These are phyloP conservation scores for Falcunculus frontatus DNA, from an alignment of 2,113 vertebrate species.

Conservation along the genomic window DNA sequence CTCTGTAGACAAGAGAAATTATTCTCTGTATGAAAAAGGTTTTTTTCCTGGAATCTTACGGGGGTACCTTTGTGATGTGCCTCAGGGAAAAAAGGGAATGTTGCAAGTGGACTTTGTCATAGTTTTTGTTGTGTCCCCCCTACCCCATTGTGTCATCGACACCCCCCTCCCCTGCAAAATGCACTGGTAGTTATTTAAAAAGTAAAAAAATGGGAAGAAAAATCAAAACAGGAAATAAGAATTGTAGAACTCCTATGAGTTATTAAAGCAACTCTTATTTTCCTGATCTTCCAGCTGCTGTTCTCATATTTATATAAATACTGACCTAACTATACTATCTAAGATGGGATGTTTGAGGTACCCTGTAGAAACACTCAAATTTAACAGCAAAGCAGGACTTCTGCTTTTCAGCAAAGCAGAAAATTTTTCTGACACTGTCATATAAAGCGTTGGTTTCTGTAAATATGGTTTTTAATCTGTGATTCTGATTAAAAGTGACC, in stretches of 20 bases:
- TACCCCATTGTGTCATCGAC: rapidly evolving
- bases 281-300: not conserved
- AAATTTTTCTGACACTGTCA: not conserved
- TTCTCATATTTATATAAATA: not conserved
- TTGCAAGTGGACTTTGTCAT: not conserved
- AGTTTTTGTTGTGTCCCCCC: not conserved
- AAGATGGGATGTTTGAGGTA: not conserved
- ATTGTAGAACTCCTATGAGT: not conserved
- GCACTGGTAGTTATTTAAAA: not conserved
- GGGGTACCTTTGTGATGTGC: not conserved
- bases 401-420: not conserved
- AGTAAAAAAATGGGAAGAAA: not conserved
- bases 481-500: not conserved
- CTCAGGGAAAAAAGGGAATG: not conserved
- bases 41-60: not conserved
- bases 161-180: not conserved
- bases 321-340: not conserved
- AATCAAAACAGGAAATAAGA: not conserved
- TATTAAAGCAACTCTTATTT: not conserved
- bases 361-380: not conserved
- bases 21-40: not conserved
- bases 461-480: not conserved
- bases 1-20: not conserved
- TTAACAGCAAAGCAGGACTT: not conserved
- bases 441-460: not conserved